Evolutionary conservation across 2,797 vertebrate genomes (phyloP), one percentile per base, ranked within the genome.

Genomic region (Apogon talboti): DNA sequence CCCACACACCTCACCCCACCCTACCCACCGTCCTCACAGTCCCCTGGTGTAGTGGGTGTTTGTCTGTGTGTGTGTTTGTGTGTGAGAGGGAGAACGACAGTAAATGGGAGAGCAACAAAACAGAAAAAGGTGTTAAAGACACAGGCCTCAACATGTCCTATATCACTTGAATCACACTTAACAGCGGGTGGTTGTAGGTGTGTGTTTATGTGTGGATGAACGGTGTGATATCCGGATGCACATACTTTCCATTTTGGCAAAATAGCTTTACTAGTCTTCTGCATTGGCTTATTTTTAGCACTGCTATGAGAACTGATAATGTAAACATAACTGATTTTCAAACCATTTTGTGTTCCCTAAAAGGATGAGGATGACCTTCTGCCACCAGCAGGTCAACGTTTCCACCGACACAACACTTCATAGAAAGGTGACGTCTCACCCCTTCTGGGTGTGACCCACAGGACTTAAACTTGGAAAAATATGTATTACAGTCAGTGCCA

Each of bases 101-200:
- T 15, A 60, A 59, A 49, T 49, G 42, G 56, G 53, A 8, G 11
- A 68, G 52, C 58, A 40, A 70, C 24, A 59, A 59, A 40, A 63
- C 18, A 61, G n/a, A 54, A 38, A 65, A 67, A 83, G 60, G 82
- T 82, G 71, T 79, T 65, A 81, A 82, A 78, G 68, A 84, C 30
- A 60, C 71, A 77, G 48, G 83, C 60, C 66, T 81, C 33, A 70
- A 81, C 81, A 82, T 76, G 86, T 82, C 66, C 43, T 33, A 33
- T 63, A 71, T 81, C 71, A 52, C 70, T 80, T 70, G 61, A 74
- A 71, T 79, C 79, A 78, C 52, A 56, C 71, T 55, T 55, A 79
- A 55, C 35, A 14, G 47, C 46, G 54, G 57, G 50, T 10, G 54
- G 53, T 44, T 56, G n/a, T 48, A 35, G 24, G 42, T 73, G 56